Evolutionary conservation across 2,797 vertebrate genomes (phyloP), one percentile per base, ranked within the genome.

Genomic region (Megalops cyprinoides): DNA sequence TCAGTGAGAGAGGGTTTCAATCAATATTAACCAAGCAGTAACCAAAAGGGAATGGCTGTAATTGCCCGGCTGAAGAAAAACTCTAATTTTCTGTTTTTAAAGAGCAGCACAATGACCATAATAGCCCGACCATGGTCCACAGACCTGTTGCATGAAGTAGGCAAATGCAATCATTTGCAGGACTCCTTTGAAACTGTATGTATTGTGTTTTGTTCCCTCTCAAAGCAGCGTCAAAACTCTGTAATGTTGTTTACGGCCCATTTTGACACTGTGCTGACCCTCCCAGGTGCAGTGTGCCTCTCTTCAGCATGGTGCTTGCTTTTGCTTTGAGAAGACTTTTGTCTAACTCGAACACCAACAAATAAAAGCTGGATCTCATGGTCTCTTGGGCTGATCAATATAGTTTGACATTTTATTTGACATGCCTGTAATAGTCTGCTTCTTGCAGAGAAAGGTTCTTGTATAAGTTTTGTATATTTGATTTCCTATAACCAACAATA

Each of bases 11-110:
- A 42, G 49, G 75, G 83, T 85, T 88, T 84, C 84, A 86, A 87
- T 88, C 88, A 85, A 87, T 88, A 87, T 85, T 83, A 87, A 86
- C 82, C 83, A 85, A 85, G 85, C 82, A 81, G 78, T 81, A 81
- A 85, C 75, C 81, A 8, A 75, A 84, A 82, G 78, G 79, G 86
- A 85, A 81, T n/a, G 85, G 83, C 82, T 82, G 82, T 87, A 88
- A 89, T 88, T 89, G 86, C 84, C 81, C 83, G 51, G 79, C 76
- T 79, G 65, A 82, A 82, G 82, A 87, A 84, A 79, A 88, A 85
- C 83, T 81, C 82, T 81, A 85, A 86, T 87, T 87, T 81, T 71
- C 79, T 71, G 60, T 69, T 69, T 67, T 62, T 69, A 20, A 69
- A 69, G 23, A 74, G 39, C 44, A 15, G 23, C 71, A 74, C 65